Conservation (phyloP, 2,888 invertebrate species). For the Osmoderma eremita region DNA sequence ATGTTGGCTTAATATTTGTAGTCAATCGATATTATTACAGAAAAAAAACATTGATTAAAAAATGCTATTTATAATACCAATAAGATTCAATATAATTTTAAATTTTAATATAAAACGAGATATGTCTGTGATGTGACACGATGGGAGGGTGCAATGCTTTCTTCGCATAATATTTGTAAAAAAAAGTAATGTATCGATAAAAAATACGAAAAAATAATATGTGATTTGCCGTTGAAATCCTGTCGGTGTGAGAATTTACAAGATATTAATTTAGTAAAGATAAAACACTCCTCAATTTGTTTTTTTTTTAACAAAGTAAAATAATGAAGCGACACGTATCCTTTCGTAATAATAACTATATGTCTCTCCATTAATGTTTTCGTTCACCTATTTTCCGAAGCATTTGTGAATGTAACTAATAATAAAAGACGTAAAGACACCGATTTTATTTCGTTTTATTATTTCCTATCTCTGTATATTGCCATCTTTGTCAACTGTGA, state of each 20-base stretch:
- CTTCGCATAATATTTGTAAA: slow-evolving; percentile 32
- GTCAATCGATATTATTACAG: slow-evolving; percentile 23
- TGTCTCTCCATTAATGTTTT: slow-evolving; percentile 50
- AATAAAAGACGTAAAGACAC: slow-evolving; percentile 53
- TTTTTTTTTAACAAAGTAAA: background rate
- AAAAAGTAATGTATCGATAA: slow-evolving; percentile 41
- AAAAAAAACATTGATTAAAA: too few relatives aligned
- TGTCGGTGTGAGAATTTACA: slow-evolving; percentile 60
- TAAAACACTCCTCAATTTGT: background rate
- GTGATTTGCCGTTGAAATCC: slow-evolving; percentile 60
- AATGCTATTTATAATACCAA: background rate
- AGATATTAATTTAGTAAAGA: slow-evolving; percentile 3
- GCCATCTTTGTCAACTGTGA: too few relatives aligned
- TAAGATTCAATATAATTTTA: background rate
- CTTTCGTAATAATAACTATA: slow-evolving; percentile 55
- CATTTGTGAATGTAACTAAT: slow-evolving; percentile 55
- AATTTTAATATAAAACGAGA: slow-evolving; percentile 48
- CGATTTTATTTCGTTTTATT: slow-evolving; percentile 21
- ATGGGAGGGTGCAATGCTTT: slow-evolving; percentile 64
- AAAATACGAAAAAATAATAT: slow-evolving; percentile 54
- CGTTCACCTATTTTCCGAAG: slow-evolving; percentile 53
- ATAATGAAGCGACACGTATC: slow-evolving; percentile 49
- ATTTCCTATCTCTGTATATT: background rate
- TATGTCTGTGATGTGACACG: slow-evolving; percentile 62
- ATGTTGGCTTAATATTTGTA: slow-evolving; percentile 30